phyloP scores from a whole-genome alignment of 2,113 vertebrate species.

The Pteruthius melanotis region DNA sequence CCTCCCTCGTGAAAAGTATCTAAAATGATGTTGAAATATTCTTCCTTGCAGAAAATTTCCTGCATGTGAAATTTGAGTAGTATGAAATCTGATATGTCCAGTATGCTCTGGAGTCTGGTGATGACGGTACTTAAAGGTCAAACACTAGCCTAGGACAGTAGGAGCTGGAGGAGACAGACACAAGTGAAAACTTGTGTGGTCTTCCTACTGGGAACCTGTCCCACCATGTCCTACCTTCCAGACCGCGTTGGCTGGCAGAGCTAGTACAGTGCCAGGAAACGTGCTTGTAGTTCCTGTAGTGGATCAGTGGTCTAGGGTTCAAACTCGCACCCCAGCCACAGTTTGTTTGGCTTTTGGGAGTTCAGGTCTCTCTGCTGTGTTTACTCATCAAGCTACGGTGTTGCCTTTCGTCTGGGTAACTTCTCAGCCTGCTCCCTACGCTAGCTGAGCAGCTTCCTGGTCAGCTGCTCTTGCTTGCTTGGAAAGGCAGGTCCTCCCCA shows the following conservation, averaged over 20 bases:
- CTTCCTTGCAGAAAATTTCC: not conserved
- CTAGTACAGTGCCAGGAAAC: not conserved
- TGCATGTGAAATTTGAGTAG: not conserved
- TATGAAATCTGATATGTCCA: fast-evolving
- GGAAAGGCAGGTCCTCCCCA: not conserved
- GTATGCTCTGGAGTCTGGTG: not conserved
- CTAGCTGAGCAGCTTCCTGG: not conserved
- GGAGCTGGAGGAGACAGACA: not conserved
- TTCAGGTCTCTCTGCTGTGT: not conserved
- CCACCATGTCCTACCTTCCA: not conserved
- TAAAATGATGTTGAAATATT: not conserved
- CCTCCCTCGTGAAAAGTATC: not conserved
- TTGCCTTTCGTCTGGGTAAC: not conserved
- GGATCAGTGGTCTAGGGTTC: not conserved
- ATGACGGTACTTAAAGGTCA: not conserved
- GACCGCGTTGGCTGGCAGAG: not conserved
- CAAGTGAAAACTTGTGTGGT: not conserved
- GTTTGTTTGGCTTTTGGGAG: not conserved
- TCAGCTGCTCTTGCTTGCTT: not conserved
- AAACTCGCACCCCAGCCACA: not conserved
- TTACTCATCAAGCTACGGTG: fast-evolving
- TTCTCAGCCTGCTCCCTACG: not conserved
- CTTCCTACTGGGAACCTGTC: not conserved
- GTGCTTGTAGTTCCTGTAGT: not conserved
- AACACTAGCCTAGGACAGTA: not conserved